A percentile compares a stretch with the other conserved stretches of the same genome.
These are phyloP conservation scores for Xenopus borealis DNA, from an alignment of 2,113 vertebrate species.

Conservation along the genomic window DNA sequence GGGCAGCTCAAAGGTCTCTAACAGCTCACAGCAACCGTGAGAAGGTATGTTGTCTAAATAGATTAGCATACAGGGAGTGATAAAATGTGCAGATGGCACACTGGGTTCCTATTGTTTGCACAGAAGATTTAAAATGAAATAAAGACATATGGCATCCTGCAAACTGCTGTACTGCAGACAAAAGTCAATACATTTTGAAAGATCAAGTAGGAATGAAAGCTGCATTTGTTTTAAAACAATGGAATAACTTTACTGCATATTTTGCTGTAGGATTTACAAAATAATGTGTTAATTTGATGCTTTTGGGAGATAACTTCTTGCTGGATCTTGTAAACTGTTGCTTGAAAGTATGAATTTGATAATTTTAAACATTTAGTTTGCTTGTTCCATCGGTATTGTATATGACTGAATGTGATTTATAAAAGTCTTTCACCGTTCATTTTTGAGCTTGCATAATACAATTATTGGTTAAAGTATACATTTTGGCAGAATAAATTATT, in stretches of 20 bases:
- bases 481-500: no score
- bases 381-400: no score
- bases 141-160: background rate
- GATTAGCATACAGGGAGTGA: background rate
- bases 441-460: no score
- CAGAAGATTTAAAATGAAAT: background rate
- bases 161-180: background rate
- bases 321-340: no score
- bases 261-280: no score
- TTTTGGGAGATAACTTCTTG: no score
- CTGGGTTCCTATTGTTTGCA: background rate
- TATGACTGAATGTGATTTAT: no score
- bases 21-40: conserved; percentile 89
- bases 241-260: no score
- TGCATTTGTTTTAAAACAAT: no score
- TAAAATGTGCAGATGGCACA: conserved; percentile 6
- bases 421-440: no score
- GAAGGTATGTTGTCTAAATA: conserved; percentile 69
- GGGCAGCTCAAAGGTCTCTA: conserved; percentile 84
- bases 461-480: no score
- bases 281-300: no score
- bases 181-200: background rate
- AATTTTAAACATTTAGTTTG: background rate
- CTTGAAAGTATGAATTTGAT: background rate
- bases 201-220: background rate